Conservation (phyloP, 92 coral and sea anemone species). For the Phymanthus crucifer region DNA sequence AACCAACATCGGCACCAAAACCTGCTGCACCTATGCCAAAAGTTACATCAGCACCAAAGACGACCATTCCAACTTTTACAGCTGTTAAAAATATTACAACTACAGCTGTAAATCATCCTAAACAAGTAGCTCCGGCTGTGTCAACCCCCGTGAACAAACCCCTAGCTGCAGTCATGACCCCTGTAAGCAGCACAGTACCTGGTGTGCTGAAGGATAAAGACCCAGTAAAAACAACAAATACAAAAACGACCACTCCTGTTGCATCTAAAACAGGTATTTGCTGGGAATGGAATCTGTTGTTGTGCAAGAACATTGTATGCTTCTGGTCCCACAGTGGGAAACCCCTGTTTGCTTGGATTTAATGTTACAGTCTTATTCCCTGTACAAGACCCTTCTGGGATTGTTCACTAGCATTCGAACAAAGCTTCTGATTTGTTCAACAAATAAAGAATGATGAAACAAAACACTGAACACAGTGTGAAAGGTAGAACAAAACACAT, state of each 20-base stretch:
- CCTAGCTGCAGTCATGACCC: constrained; percentile 29
- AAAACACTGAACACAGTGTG: no score
- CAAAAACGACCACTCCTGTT: constrained; percentile 2
- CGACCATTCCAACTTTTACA: constrained; percentile 42
- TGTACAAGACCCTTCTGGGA: no score
- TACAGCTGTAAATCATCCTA: constrained; percentile 27
- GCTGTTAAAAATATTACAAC: constrained; percentile 36
- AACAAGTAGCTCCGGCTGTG: constrained; percentile 17
- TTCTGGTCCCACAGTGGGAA: no score
- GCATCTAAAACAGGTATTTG: constrained; percentile 4
- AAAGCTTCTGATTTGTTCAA: no score
- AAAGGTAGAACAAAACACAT: no score
- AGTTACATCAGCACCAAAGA: constrained; percentile 23
- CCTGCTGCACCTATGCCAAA: constrained; percentile 19
- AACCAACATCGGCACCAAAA: constrained; percentile 28
- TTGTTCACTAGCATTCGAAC: no score
- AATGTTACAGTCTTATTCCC: no score
- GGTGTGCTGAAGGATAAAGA: constrained; percentile 32
- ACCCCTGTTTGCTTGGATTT: no score
- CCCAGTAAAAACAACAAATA: constrained; percentile 17
- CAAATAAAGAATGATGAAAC: no score
- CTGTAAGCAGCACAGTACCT: constrained; percentile 36
- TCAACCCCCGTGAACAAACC: constrained; percentile 28
- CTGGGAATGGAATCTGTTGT: no score
- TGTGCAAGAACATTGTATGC: no score